Conservation (phyloP, 2,888 invertebrate species). For the Plemyria rubiginata region DNA sequence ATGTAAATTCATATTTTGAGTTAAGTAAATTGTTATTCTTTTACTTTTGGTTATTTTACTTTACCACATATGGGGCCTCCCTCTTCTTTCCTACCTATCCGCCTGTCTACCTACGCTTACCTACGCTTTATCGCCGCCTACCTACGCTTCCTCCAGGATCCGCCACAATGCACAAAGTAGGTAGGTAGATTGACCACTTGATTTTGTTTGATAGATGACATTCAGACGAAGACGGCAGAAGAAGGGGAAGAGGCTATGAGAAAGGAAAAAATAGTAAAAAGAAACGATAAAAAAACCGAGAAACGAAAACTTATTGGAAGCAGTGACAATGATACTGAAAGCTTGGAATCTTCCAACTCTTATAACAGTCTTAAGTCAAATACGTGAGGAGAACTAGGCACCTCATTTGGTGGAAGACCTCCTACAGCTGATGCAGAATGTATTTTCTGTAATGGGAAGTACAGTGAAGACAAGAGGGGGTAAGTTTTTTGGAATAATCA, state of each 20-base stretch:
- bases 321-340: conserved; percentile 6
- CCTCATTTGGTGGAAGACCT: conserved; percentile 4
- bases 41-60: too few relatives aligned
- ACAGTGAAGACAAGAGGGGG: conserved; percentile 2
- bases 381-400: conserved; percentile 11
- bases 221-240: conserved; percentile 2
- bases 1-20: too few relatives aligned
- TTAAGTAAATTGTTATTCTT: too few relatives aligned
- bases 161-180: too few relatives aligned
- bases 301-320: conserved; percentile 1
- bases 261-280: conserved; percentile 1
- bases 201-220: too few relatives aligned
- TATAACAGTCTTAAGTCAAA: conserved; percentile 13
- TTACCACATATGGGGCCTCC: too few relatives aligned
- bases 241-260: not conserved
- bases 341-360: conserved; percentile 12
- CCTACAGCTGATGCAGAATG: conserved; percentile 3
- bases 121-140: too few relatives aligned
- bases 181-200: too few relatives aligned
- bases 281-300: not conserved
- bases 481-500: too few relatives aligned
- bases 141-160: too few relatives aligned
- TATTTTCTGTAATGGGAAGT: conserved; percentile 4
- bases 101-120: too few relatives aligned
- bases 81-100: too few relatives aligned